phyloP scores from a whole-genome alignment of 2,888 invertebrate genomes.

The Drosophila kambysellisi region DNA sequence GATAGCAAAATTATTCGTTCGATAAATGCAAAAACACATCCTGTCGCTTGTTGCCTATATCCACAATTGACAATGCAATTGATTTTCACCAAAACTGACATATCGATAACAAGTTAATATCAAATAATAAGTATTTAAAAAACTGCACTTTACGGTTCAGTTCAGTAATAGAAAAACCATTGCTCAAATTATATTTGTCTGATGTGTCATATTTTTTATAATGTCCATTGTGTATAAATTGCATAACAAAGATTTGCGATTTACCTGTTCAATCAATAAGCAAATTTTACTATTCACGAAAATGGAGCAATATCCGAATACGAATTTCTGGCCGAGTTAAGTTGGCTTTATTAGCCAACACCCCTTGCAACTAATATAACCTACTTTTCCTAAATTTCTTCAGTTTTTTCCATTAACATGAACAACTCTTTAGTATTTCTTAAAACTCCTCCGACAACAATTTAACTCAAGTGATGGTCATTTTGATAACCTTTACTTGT shows the following conservation, averaged over 20 bases:
- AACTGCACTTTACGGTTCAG: not conserved
- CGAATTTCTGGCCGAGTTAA: not conserved
- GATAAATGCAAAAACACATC: slow-evolving; percentile 42
- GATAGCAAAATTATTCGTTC: slow-evolving; percentile 39
- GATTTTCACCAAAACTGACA: slow-evolving; percentile 30
- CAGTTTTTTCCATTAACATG: not conserved
- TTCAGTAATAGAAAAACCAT: not conserved
- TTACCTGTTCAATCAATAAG: not conserved
- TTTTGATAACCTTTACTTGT: slow-evolving; percentile 39
- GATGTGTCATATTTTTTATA: not conserved
- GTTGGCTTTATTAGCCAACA: not conserved
- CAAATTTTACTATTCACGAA: not conserved
- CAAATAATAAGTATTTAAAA: not conserved
- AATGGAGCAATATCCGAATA: not conserved
- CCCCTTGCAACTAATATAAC: not conserved
- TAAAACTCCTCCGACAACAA: slow-evolving; percentile 37
- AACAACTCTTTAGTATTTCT: not conserved
- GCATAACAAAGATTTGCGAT: not conserved
- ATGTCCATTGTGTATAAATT: not conserved
- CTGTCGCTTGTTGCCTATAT: slow-evolving; percentile 22
- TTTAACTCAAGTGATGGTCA: slow-evolving; percentile 47
- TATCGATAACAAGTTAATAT: slow-evolving; percentile 23
- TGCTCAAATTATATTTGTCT: not conserved
- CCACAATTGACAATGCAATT: slow-evolving; percentile 27
- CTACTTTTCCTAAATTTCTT: not conserved